Conservation (phyloP, 2,888 invertebrate genomes). For the Cosmopolites sordidus region DNA sequence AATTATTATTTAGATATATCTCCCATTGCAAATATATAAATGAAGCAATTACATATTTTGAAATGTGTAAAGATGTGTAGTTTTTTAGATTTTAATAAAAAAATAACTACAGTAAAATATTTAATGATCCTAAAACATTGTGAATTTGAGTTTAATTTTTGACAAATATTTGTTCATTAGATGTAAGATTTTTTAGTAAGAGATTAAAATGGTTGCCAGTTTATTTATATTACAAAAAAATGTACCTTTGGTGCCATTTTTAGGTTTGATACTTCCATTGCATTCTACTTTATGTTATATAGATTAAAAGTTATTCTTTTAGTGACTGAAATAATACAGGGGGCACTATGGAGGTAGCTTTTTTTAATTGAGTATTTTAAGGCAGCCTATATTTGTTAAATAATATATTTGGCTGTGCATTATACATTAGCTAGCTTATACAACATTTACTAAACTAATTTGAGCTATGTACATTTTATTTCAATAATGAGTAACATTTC, state of each 20-base stretch:
- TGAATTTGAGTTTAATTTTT: too few relatives aligned
- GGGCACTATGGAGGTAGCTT: neutral
- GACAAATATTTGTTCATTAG: neutral
- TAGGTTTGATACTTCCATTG: neutral
- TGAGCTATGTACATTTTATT: too few relatives aligned
- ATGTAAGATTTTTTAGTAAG: neutral
- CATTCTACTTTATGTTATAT: neutral
- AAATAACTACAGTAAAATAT: too few relatives aligned
- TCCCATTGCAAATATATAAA: neutral
- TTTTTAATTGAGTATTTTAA: neutral
- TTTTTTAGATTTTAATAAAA: too few relatives aligned
- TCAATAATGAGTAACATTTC: too few relatives aligned
- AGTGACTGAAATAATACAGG: neutral
- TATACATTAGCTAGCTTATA: constrained; percentile 17
- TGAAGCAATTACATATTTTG: too few relatives aligned
- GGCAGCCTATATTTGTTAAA: constrained; percentile 9
- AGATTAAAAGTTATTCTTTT: neutral
- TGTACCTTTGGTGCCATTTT: neutral
- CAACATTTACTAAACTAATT: neutral
- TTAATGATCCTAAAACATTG: too few relatives aligned
- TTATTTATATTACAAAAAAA: too few relatives aligned
- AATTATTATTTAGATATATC: neutral
- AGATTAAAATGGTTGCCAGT: neutral
- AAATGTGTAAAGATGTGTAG: too few relatives aligned
- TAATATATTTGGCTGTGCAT: constrained; percentile 23